Percentiles rank a stretch among this genome's conserved stretches.
These are phyloP conservation scores for Acanthaster planci DNA, from an alignment of 35 echinoderm and acorn worm genomes.

Conservation along the genomic window DNA sequence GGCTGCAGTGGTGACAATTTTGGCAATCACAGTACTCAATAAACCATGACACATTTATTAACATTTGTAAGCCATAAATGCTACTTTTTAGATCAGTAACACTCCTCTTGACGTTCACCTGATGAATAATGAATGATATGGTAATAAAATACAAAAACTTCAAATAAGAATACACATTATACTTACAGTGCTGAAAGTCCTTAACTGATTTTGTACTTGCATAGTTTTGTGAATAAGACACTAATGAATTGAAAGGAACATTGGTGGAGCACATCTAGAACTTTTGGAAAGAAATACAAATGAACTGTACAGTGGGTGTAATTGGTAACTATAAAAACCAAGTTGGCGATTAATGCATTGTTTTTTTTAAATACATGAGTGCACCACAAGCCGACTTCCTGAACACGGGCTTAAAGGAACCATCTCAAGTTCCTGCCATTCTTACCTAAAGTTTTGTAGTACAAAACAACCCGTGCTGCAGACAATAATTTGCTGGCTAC, in stretches of 20 bases:
- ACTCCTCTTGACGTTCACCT: background rate
- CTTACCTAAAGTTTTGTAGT: too few relatives aligned
- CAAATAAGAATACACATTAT: constrained; percentile 27
- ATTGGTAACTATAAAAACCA: too few relatives aligned
- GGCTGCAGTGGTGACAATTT: too few relatives aligned
- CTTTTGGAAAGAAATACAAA: background rate
- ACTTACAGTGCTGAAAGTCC: constrained; percentile 28
- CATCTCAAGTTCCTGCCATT: too few relatives aligned
- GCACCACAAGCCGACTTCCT: too few relatives aligned
- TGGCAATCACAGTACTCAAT: too few relatives aligned
- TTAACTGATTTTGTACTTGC: constrained; percentile 12
- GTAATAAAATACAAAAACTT: constrained; percentile 18
- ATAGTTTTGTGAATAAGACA: constrained; percentile 28
- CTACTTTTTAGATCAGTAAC: background rate
- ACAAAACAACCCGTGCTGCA: too few relatives aligned
- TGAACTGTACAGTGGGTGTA: background rate
- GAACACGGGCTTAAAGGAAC: too few relatives aligned
- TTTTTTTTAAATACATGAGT: too few relatives aligned
- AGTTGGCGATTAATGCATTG: too few relatives aligned
- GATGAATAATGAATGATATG: constrained; percentile 21
- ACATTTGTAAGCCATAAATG: background rate
- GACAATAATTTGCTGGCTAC: too few relatives aligned
- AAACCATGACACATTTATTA: too few relatives aligned
- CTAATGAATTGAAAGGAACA: constrained; percentile 30
- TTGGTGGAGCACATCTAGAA: background rate